Percentiles rank a stretch among this genome's conserved stretches.
These are phyloP conservation scores for Trematocara macrostoma DNA, from an alignment of 2,113 vertebrate genomes.

Conservation along the genomic window DNA sequence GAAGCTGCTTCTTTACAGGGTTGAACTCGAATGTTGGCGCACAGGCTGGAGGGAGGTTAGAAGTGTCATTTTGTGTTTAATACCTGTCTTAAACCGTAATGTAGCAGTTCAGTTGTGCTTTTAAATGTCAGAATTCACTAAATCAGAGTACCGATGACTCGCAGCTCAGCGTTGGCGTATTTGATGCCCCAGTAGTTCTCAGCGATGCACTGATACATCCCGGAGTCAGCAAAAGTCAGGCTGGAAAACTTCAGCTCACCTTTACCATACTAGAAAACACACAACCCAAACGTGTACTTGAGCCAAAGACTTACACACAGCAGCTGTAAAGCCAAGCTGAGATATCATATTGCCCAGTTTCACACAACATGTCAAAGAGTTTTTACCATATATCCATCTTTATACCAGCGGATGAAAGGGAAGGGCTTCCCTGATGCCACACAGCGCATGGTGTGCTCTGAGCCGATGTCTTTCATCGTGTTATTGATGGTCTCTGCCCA, in stretches of 20 bases:
- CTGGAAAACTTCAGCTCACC: conserved; percentile 88
- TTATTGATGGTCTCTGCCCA: conserved; percentile 98
- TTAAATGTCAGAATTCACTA: neutral
- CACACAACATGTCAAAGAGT: neutral
- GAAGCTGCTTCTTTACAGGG: conserved; percentile 88
- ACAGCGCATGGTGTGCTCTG: conserved; percentile 90
- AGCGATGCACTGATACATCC: conserved; percentile 98
- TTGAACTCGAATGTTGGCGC: conserved; percentile 92
- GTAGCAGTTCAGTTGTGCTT: neutral
- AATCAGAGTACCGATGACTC: conserved; percentile 76
- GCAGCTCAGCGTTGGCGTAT: conserved; percentile 93
- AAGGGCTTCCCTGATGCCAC: conserved; percentile 87
- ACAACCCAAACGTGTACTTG: neutral
- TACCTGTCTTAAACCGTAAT: neutral
- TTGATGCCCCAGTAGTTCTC: conserved; percentile 89
- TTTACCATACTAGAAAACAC: conserved; percentile 81
- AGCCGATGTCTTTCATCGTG: conserved; percentile 92
- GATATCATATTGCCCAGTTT: neutral
- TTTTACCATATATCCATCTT: conserved; percentile 86
- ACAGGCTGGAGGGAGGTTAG: conserved; percentile 69
- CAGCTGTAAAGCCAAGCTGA: neutral
- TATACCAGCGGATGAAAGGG: conserved; percentile 92
- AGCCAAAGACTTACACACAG: neutral
- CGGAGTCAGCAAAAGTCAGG: conserved; percentile 86
- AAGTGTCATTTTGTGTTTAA: neutral